These are phyloP conservation scores for Myripristis murdjan DNA, from an alignment of 2,797 vertebrate species.

Conservation along the genomic window DNA sequence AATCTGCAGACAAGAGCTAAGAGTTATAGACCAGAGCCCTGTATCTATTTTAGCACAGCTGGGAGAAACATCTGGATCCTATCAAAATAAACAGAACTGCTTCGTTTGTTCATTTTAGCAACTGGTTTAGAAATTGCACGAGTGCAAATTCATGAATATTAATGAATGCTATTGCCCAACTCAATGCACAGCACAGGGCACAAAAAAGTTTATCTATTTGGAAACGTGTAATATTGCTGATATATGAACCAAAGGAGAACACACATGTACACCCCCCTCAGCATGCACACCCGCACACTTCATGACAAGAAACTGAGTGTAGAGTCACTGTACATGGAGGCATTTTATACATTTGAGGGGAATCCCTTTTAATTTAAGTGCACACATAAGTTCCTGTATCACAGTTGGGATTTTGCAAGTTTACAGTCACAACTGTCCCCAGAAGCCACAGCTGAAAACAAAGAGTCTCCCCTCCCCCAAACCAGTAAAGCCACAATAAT, in stretches of 20 bases:
- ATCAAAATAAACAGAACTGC: neutral
- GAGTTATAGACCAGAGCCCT: constrained; percentile 2
- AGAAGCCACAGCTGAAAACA: too few relatives aligned
- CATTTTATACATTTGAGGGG: too few relatives aligned
- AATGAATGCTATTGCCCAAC: neutral
- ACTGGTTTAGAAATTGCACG: neutral
- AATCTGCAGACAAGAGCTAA: neutral
- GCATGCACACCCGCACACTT: neutral
- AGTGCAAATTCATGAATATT: neutral
- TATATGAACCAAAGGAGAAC: neutral
- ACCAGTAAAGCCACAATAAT: too few relatives aligned
- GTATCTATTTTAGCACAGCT: constrained; percentile 8
- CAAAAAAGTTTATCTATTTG: too few relatives aligned
- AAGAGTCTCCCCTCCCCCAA: too few relatives aligned
- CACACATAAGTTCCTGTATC: too few relatives aligned
- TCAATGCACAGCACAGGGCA: neutral
- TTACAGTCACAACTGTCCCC: too few relatives aligned
- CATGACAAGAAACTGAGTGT: too few relatives aligned
- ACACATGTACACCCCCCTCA: neutral
- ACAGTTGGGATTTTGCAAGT: too few relatives aligned
- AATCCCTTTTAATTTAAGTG: too few relatives aligned
- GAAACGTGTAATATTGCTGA: too few relatives aligned
- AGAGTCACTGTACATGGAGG: too few relatives aligned
- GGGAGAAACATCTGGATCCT: constrained; percentile 4
- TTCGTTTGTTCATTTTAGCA: neutral